Percentiles rank a stretch among this genome's conserved stretches.
These are phyloP conservation scores for Meriones unguiculatus DNA, from an alignment of 2,113 vertebrate species.

Conservation along the genomic window DNA sequence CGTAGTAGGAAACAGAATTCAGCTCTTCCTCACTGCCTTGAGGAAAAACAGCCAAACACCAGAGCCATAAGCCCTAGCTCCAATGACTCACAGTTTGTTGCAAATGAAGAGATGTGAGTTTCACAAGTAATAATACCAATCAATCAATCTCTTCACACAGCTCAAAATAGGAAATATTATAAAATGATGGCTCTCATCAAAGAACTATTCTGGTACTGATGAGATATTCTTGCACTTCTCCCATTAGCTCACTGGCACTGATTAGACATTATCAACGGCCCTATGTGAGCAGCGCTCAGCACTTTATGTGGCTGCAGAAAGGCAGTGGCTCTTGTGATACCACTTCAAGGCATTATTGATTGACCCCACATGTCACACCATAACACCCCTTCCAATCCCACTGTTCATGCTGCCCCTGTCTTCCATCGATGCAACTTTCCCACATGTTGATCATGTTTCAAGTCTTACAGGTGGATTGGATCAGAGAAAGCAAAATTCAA, in stretches of 20 bases:
- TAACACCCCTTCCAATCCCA: neutral
- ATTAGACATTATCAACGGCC: constrained; percentile 1
- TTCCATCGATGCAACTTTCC: neutral
- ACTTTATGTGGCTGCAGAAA: neutral
- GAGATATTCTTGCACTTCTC: constrained; percentile 56
- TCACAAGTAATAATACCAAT: constrained; percentile 43
- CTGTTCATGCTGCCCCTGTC: neutral
- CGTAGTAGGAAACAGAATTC: neutral
- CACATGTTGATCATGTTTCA: neutral
- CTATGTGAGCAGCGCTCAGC: neutral
- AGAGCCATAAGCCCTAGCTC: neutral
- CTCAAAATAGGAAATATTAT: constrained; percentile 48
- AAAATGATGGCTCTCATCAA: constrained; percentile 55
- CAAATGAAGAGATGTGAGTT: constrained; percentile 34
- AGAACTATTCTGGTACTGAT: constrained; percentile 50
- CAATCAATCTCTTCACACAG: constrained; percentile 55
- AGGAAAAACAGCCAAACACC: constrained; percentile 7
- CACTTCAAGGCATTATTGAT: constrained; percentile 15
- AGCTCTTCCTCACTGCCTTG: neutral
- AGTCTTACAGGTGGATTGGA: neutral
- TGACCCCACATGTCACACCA: neutral
- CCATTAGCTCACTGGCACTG: neutral
- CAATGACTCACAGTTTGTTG: constrained; percentile 56
- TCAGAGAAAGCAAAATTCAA: neutral
- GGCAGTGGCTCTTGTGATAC: neutral